Base-by-base conservation (phyloP, 2,888 invertebrate genomes). In the Drosophila tanythrix region DNA sequence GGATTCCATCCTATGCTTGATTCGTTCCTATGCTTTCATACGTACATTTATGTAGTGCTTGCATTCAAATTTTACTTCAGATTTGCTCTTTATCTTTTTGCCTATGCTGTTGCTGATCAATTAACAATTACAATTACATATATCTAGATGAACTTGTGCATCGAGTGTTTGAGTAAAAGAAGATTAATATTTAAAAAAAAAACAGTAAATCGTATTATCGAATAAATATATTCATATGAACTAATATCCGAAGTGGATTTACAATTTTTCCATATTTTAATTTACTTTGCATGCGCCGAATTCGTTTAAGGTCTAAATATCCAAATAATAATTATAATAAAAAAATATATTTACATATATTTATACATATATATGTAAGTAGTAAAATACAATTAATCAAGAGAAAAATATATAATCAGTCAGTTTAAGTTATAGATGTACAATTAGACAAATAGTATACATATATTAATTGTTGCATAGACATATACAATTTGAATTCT, bases 371-470 rank as follows among this genome's bases (percentile, higher is more conserved):
- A 35, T 46, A 58, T 58, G 68, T 53, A 53, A 58, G 46, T 65
- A 66, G 53, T 62, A 62, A 53, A 73, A 71, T 84, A 81, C 70
- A 81, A 82, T 60, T 82, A 82, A 82, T 68, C 68, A 83, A 76
- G 76, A 72, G 68, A 89, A 79, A 89, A 87, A 89, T 87, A 85
- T 81, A 87, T 89, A 85, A 85, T 85, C 84, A 85, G 84, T 85
- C 84, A 84, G 46, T 89, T 84, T 74, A 85, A 76, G 88, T 85
- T 86, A 69, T 83, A 76, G 69, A 82, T 88, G 71, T 71, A 84
- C 70, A 81, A 65, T 46, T 68, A 70, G 56, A 70, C 67, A 81
- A 63, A 62, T 56, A 74, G 61, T 67, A 65, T 51, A 64, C 55
- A 60, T 57, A 63, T 52, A 64, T 60, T 50, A 68, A 73, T 48